Base-by-base conservation (phyloP, 2,797 vertebrate genomes). In the Leptodactylus fallax region DNA sequence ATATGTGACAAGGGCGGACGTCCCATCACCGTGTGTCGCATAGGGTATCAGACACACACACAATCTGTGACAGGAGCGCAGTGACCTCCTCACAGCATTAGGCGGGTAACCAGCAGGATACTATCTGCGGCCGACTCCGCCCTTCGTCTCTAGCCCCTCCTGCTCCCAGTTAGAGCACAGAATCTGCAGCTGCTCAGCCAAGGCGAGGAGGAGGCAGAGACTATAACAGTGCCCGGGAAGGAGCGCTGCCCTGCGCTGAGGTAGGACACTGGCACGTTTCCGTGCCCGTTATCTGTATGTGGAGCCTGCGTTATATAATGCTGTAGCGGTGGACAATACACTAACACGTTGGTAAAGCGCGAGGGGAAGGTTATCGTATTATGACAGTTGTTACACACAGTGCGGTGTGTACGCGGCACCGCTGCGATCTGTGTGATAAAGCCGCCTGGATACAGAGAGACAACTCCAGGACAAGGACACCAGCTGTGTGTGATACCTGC, bases 111-210 rank as follows among this genome's bases (percentile, higher is more conserved):
- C 49, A 79, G 45, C 79, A 81, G 13, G 60, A 82, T 53, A 36
- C 47, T 82, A 25, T 67, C 25, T 55, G 67, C 63, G 1, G n/a
- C n/a, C n/a, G 81, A 6, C 45, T 5, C 67, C 63, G 47, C 67
- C 81, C 81, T 14, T 61, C 53, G 25, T 51, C 81, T 16, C 13
- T 27, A 13, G 81, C 81, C 12, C 63, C 63, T 27, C 81, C 81
- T 16, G 8, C 17, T 27, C 71, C 19, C 27, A 81, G 79, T 21
- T 10, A 63, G 27, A 79, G 51, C 23, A 3, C 80, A 25, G 25
- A 83, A 63, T 69, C n/a, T 71, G 63, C 81, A 83, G 81, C 81
- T 83, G 47, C 63, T 69, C 25, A 65, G 21, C 81, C 81, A 17
- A 67, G 81, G 80, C 51, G 13, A 63, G 23, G 79, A 69, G 81